Evolutionary conservation across 2,797 vertebrate genomes (phyloP).

Genomic region (Parotocinclus haroldoi): DNA sequence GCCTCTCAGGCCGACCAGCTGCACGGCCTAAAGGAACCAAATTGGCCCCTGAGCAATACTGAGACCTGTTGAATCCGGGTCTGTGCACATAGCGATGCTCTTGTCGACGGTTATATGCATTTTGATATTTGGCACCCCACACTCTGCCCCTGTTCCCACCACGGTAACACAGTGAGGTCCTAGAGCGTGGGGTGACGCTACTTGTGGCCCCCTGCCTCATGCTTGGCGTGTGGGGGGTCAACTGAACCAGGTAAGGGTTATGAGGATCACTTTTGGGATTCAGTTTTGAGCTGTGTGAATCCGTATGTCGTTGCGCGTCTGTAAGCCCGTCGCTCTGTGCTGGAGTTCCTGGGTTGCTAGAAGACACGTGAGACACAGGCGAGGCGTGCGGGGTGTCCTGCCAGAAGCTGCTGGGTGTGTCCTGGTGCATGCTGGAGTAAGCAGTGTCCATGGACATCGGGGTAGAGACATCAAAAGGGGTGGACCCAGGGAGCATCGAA

Average conservation of each 20-base stretch:
- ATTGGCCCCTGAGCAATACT: constrained; percentile 52
- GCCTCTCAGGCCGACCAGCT: constrained; percentile 58
- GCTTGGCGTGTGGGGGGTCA: constrained; percentile 21
- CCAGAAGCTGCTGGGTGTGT: constrained; percentile 90
- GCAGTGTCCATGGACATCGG: constrained; percentile 96
- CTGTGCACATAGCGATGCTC: constrained; percentile 78
- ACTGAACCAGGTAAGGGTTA: not conserved
- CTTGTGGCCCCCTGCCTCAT: constrained; percentile 26
- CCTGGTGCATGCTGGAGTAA: constrained; percentile 93
- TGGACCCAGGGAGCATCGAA: constrained; percentile 54
- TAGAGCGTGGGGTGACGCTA: constrained; percentile 83
- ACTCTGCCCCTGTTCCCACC: constrained; percentile 67
- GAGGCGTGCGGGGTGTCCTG: constrained; percentile 90
- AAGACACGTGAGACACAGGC: constrained; percentile 62
- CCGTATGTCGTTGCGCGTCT: not conserved
- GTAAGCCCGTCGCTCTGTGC: constrained; percentile 23
- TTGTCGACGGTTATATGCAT: constrained; percentile 79
- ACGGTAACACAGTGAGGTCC: constrained; percentile 76
- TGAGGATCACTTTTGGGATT: not conserved
- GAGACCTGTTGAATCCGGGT: constrained; percentile 52
- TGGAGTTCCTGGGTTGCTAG: constrained; percentile 42
- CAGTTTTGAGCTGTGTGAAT: not conserved
- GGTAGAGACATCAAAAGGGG: constrained; percentile 82
- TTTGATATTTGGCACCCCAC: constrained; percentile 77
- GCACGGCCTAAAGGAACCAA: constrained; percentile 64